Base-by-base conservation (phyloP, 2,797 vertebrate species). In the Arnoldichthys spilopterus region DNA sequence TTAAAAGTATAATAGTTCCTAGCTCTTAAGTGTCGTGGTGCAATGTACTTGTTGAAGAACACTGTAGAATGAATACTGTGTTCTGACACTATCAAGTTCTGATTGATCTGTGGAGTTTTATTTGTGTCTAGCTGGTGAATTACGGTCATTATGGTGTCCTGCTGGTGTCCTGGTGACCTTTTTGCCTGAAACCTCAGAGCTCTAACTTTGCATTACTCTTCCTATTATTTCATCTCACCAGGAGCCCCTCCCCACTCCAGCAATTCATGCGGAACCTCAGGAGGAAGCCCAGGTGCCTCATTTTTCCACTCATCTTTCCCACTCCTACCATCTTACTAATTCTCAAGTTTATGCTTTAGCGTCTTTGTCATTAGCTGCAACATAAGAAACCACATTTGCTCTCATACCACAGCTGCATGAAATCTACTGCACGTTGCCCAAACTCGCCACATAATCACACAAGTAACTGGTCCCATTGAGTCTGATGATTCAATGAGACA, bases 211-310 rank as follows among this genome's bases (percentile, higher is more conserved):
- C 74, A 85, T 81, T 82, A 77, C 84, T 80, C 74, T 80, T 84
- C 78, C 82, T 83, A 89, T 88, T 88, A 73, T 86, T 85, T 82
- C 77, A 84, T 85, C 62, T 85, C 74, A 86, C 56, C 78, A 95
- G 94, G 94, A 94, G 77, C 91, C 93, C 0, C 91, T 92, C 64
- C 89, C 91, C 43, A 92, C 93, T 62, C 93, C 93, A 74, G 89
- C 93, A 76, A 94, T 94, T 86, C 86, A 93, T 0, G 92, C 94
- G 78, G 93, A 94, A 82, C 88, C 88, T 69, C 80, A 92, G 77
- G 88, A 84, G 47, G 93, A 95, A 87, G 85, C 88, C 34, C 91
- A 89, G 72, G 93, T 95, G 89, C 92, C 91, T 59, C 24, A 43
- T 62, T 61, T 59, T 47, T 66, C 45, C 32, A 80, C 58, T 63